phyloP scores from a whole-genome alignment of 1,140 invertebrate species.

The Campoletis sonorensis region DNA sequence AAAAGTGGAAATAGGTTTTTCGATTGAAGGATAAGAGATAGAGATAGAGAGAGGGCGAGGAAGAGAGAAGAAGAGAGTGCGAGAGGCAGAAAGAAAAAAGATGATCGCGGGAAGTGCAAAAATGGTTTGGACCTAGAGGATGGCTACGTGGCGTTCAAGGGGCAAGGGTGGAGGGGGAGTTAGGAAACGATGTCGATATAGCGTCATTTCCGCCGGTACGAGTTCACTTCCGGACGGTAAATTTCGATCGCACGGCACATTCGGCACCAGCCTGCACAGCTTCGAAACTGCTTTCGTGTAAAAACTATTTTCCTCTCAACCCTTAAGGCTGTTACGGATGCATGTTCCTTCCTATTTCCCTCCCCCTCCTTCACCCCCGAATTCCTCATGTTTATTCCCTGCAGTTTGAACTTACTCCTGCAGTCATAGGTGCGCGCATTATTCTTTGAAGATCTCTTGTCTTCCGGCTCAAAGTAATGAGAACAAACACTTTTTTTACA shows the following conservation, averaged over 20 bases:
- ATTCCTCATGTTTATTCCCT: background rate
- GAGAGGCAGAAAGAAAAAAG: no score
- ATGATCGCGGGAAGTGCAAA: background rate
- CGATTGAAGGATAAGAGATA: background rate
- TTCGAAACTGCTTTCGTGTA: constrained; percentile 22
- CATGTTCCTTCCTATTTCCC: background rate
- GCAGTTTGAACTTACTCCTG: background rate
- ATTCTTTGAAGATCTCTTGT: no score
- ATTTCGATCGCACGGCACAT: constrained; percentile 55
- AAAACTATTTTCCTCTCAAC: constrained; percentile 15
- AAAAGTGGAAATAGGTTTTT: constrained; percentile 18
- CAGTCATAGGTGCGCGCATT: background rate
- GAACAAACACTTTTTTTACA: no score
- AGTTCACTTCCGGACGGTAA: constrained; percentile 55
- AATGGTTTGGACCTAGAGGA: constrained; percentile 6
- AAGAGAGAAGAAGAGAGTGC: no score
- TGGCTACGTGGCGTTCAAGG: background rate
- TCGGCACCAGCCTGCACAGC: constrained; percentile 25
- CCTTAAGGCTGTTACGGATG: background rate
- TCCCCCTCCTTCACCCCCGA: background rate
- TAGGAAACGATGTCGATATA: constrained; percentile 49
- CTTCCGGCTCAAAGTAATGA: no score
- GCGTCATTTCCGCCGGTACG: constrained; percentile 57
- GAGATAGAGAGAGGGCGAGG: no score
- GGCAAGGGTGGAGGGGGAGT: background rate